Evolutionary conservation across 2,797 vertebrate species (phyloP), one percentile per base, ranked within the genome.

Genomic region (Hypotaenidia okinawae): DNA sequence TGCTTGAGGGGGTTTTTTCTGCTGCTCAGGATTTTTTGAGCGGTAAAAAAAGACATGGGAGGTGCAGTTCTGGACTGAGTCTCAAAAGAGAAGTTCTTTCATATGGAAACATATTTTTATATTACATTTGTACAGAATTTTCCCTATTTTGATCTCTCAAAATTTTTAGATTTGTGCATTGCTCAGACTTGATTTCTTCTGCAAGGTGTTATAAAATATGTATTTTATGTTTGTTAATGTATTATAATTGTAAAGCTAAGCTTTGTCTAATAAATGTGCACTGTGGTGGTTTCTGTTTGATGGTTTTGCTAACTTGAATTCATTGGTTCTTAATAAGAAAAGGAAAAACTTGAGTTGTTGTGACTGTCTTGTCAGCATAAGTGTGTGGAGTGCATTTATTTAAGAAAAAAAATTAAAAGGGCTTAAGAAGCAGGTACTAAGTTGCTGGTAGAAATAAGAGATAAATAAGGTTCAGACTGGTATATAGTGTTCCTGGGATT

Each of bases 31-130:
- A 45, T 30, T 81, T 90, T 87, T 66, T 66, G 87, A 76, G 79
- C 30, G 55, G 79, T 70, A 88, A 10, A 47, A 47, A 79, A 43
- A 79, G 66, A 63, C 39, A 27, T 37, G 51, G 75, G 79, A 93
- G 63, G 67, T 91, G 68, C 54, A 90, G 69, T 94, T 91, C 77
- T 80, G 85, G 74, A 88, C 80, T 82, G 80, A 77, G 32, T 92
- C 81, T 91, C 67, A 84, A 72, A 72, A 78, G 33, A 73, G 87
- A 94, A 89, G 80, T 90, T 96, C 87, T 97, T 97, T 97, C 91
- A 64, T 96, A 96, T 70, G 74, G 90, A 97, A 97, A 54, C 19
- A 1, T 96, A 96, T 97, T 97, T 97, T 96, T 97, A 63, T 96
- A 95, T 86, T 74, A 61, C 49, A 93, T 90, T 96, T 97, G 83